Evolutionary conservation across 2,888 invertebrate genomes (phyloP), one percentile per base, ranked within the genome.

Genomic region (Torymus aiolomorphi): DNA sequence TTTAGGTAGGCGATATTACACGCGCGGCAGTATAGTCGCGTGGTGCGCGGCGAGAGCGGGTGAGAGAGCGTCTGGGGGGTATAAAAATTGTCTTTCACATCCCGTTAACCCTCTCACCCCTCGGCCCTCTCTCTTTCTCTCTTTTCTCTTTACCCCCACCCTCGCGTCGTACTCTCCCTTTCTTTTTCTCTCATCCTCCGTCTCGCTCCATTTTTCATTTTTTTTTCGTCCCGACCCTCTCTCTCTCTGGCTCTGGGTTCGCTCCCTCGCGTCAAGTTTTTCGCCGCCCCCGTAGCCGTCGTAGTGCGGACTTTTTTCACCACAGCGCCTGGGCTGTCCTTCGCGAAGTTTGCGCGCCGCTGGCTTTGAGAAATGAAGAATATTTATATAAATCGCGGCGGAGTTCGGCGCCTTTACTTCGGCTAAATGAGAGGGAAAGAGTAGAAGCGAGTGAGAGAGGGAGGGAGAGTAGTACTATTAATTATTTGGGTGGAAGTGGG

Each of bases 171-270:
- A n/a, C 31, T 57, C 51, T 13, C 71, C 16, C 65, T 67, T 71
- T 76, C 78, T 75, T 80, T 78, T 79, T 54, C 62, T 62, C 81
- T 31, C 65, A 70, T 74, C 77, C 78, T 76, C 81, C 80, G 80
- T 54, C 62, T 62, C 81, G 24, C 77, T 61, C 56, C 76, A 57
- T 81, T 74, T 75, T 73, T 78, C 76, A 79, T 71, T 82, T 74
- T 72, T 69, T 62, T 71, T 65, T 8, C 31, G 62, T 69, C 56
- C 63, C 14, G 72, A 69, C 24, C 74, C 76, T 57, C 65, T 76
- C 79, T 57, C 70, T 78, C 76, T 20, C 1, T 2, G 20, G 16
- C 31, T 71, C 71, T 69, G 12, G n/a, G 16, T 56, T n/a, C 65
- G 16, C 11, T 13, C 63, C 42, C 57, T 12, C 61, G 69, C 76